Conservation (phyloP, 1,140 invertebrate species). For the Probaryconus sp. region DNA sequence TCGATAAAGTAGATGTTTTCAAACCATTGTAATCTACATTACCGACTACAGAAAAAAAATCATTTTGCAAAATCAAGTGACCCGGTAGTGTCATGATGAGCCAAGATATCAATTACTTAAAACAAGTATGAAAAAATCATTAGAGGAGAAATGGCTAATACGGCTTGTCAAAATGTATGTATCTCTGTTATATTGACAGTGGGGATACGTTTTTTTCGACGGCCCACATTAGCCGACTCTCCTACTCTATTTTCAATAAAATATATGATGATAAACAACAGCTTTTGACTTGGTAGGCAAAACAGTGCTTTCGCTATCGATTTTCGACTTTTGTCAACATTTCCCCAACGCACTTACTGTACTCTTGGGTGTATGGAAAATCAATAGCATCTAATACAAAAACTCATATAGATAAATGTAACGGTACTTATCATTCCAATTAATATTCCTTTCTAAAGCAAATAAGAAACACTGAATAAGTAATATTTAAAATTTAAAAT, state of each 20-base stretch:
- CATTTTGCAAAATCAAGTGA: neutral
- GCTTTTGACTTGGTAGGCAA: no score
- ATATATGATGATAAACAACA: no score
- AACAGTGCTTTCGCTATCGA: no score
- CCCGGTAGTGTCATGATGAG: neutral
- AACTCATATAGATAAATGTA: constrained; percentile 16
- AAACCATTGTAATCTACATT: neutral
- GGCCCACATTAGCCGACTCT: no score
- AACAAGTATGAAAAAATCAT: no score
- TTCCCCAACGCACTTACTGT: constrained; percentile 8
- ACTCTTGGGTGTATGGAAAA: constrained; percentile 12
- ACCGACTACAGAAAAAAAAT: constrained; percentile 11
- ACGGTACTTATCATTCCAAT: constrained; percentile 14
- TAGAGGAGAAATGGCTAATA: no score
- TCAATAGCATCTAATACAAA: constrained; percentile 6
- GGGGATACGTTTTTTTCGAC: no score
- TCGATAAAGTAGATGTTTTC: constrained; percentile 15
- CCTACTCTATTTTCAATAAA: no score
- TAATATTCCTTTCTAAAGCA: neutral
- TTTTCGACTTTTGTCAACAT: constrained; percentile 10
- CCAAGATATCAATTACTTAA: no score
- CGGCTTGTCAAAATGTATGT: neutral
- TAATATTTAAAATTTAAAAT: neutral
- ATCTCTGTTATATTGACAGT: neutral
- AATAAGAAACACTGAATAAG: no score